Percentiles rank a stretch among this genome's conserved stretches.
Evolutionary conservation across 2,888 invertebrate species (phyloP).

Genomic region (Neoitamus cyanurus): DNA sequence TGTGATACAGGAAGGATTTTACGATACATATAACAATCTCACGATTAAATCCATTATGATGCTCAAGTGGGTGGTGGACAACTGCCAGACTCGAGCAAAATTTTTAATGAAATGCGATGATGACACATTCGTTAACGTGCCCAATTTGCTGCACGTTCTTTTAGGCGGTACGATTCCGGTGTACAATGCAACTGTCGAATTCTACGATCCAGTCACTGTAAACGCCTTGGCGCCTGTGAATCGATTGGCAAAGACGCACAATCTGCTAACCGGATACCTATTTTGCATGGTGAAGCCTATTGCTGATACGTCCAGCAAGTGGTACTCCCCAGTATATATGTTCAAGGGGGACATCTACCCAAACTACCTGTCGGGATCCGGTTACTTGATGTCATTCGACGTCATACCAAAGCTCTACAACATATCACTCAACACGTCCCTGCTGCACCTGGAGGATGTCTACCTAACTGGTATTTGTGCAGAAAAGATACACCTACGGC

Average conservation of each 20-base stretch:
- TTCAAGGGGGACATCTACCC: slow-evolving; percentile 79
- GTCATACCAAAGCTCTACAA: slow-evolving; percentile 75
- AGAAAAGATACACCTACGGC: slow-evolving; percentile 69
- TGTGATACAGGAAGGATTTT: slow-evolving; percentile 84
- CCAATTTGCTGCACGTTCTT: slow-evolving; percentile 71
- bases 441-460: slow-evolving; percentile 83
- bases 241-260: slow-evolving; percentile 63
- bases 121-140: slow-evolving; percentile 85
- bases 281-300: slow-evolving; percentile 83
- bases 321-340: slow-evolving; percentile 87
- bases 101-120: slow-evolving; percentile 89
- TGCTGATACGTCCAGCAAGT: slow-evolving; percentile 78
- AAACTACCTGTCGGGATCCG: slow-evolving; percentile 84
- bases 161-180: slow-evolving; percentile 65
- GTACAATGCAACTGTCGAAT: slow-evolving; percentile 63
- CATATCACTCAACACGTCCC: slow-evolving; percentile 74
- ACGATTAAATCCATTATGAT: slow-evolving; percentile 87
- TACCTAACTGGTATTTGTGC: slow-evolving; percentile 83
- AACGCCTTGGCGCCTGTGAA: slow-evolving; percentile 59
- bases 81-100: slow-evolving; percentile 71
- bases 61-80: slow-evolving; percentile 80
- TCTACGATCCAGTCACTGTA: slow-evolving; percentile 59
- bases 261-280: slow-evolving; percentile 78
- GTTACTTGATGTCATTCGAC: slow-evolving; percentile 79
- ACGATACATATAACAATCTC: slow-evolving; percentile 87